phyloP scores from a whole-genome alignment of 2,888 invertebrate species.

The Trachelus stipa region DNA sequence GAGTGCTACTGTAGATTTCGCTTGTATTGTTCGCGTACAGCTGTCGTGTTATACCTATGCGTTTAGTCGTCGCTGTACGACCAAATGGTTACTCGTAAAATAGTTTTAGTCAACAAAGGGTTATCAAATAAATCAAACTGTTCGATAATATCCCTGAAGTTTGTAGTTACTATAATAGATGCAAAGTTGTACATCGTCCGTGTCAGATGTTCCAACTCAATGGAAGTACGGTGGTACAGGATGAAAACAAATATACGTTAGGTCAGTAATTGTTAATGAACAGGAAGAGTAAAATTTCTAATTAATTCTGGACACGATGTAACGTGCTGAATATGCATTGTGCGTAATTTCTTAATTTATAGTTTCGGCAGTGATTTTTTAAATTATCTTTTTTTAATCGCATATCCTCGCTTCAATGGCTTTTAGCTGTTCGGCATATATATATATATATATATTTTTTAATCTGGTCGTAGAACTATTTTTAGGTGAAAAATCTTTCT shows the following conservation, averaged over 20 bases:
- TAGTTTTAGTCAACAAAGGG: not conserved
- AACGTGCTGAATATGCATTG: not conserved
- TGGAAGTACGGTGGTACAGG: not conserved
- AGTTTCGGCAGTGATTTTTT: not conserved
- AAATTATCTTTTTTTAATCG: not conserved
- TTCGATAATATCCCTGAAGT: not conserved
- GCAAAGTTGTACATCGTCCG: not conserved
- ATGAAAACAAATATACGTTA: not conserved
- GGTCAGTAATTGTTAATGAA: not conserved
- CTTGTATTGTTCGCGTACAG: not conserved
- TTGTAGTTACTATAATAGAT: not conserved
- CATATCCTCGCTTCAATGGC: not conserved
- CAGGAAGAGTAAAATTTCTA: not conserved
- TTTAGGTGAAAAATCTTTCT: slow-evolving; percentile 1
- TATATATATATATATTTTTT: slow-evolving; percentile 24
- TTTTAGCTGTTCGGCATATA: slow-evolving; percentile 12
- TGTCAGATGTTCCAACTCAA: not conserved
- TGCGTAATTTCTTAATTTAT: not conserved
- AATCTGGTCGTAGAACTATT: not conserved
- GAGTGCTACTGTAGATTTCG: not conserved
- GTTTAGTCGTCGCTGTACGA: not conserved
- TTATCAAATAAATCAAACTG: not conserved
- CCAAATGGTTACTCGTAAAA: not conserved
- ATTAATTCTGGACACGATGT: not conserved
- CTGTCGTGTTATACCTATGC: not conserved